Conservation (phyloP, 1,140 invertebrate species). For the Hydropsyche tenuis region DNA sequence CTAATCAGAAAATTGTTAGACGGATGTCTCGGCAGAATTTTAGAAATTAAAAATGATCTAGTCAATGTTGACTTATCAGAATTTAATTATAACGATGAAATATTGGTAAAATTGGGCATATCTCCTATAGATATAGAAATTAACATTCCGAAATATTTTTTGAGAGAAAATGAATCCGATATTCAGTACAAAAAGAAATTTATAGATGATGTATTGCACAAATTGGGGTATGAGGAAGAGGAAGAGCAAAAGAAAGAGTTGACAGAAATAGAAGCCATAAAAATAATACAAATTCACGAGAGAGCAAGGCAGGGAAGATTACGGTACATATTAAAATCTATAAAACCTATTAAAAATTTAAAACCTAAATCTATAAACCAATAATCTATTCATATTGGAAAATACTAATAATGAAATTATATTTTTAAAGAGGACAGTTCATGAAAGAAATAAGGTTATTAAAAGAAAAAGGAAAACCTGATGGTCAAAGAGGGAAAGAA, state of each 20-base stretch:
- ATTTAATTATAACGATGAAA: conserved; percentile 85
- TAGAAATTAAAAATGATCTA: conserved; percentile 84
- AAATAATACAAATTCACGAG: conserved; percentile 88
- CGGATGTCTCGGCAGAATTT: conserved; percentile 76
- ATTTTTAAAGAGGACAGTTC: conserved; percentile 74
- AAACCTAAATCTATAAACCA: not conserved
- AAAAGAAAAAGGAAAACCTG: conserved; percentile 74
- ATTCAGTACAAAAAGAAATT: conserved; percentile 67
- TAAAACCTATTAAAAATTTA: not conserved
- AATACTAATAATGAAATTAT: conserved; percentile 2
- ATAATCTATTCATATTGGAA: too few relatives aligned
- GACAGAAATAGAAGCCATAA: conserved; percentile 83
- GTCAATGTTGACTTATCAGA: conserved; percentile 86
- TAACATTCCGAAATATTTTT: conserved; percentile 72
- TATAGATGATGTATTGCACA: conserved; percentile 70
- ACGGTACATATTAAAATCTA: conserved; percentile 56
- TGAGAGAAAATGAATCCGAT: conserved; percentile 69
- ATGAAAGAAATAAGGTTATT: conserved; percentile 86
- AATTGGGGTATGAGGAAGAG: conserved; percentile 72
- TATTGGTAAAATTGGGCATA: conserved; percentile 65
- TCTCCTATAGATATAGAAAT: conserved; percentile 74
- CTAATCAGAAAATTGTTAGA: conserved; percentile 82
- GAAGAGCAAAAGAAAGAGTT: conserved; percentile 62
- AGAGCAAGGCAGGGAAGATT: conserved; percentile 85
- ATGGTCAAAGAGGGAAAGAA: conserved; percentile 61